Evolutionary conservation across 2,797 vertebrate species (phyloP), one percentile per base, ranked within the genome.

Genomic region (Allobates femoralis): DNA sequence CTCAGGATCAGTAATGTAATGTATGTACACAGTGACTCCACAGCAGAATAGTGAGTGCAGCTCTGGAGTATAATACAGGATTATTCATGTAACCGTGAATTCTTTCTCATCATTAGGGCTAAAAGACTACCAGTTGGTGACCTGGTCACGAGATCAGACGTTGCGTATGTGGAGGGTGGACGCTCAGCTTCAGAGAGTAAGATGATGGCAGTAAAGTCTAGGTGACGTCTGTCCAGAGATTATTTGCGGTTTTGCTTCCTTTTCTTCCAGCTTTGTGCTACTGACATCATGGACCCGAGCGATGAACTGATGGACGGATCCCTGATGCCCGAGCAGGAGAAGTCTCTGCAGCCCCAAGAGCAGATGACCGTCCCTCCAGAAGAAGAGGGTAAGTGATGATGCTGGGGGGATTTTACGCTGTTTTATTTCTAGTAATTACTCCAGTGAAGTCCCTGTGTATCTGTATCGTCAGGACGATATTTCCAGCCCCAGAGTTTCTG

Each of bases 131-230:
- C 98, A 99, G 89, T 93, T 99, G 90, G 97, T 99, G 56, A 99
- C 98, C 0, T 99, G 96, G 98, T 99, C 98, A 66, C 95, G 98
- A 71, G 98, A 99, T 82, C 98, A 99, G 95, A 99, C 97, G 0
- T 91, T 99, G 90, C 95, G 98, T 89, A 97, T 99, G 92, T 99
- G 98, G 98, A 94, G 97, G 30, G 97, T 99, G n/a, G 98, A 99
- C 90, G 96, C 95, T 75, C 98, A 99, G 93, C 93, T 99, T 87
- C 98, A 99, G 92, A 96, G 96, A 96, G 98, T 98, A 89, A 0
- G 94, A 32, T 74, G 23, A 6, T 46, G 10, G 12, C 18, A 23
- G 1, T 46, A 0, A 3, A 3, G 14, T 46, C 7, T 46, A 46
- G 41, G 1, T 11, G 5, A 7, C 3, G 41, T 7, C 3, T 46